These are phyloP conservation scores for Nibea coibor DNA, from an alignment of 2,113 vertebrate species.

Conservation along the genomic window DNA sequence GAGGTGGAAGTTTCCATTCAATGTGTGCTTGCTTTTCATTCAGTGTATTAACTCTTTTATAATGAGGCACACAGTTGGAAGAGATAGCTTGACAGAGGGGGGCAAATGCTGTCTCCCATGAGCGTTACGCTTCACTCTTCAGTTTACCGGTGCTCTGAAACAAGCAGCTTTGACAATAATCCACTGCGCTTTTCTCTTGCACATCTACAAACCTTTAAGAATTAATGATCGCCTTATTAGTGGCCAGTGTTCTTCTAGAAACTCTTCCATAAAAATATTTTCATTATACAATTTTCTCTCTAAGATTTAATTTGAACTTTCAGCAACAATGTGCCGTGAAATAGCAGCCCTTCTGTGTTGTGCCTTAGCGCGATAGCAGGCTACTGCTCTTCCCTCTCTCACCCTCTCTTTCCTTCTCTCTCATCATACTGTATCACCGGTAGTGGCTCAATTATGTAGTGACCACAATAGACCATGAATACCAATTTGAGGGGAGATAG, in stretches of 20 bases:
- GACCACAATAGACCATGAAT: slow-evolving; percentile 71
- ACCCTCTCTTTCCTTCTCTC: slow-evolving; percentile 25
- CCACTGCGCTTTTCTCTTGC: neutral
- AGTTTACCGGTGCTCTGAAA: slow-evolving; percentile 32
- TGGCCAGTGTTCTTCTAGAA: neutral
- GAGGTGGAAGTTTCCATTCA: slow-evolving; percentile 1
- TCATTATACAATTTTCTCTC: neutral
- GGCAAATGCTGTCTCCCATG: slow-evolving; percentile 41
- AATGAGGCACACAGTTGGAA: slow-evolving; percentile 41
- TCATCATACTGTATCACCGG: slow-evolving; percentile 52
- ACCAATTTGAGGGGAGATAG: slow-evolving; percentile 63
- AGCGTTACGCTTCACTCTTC: slow-evolving; percentile 42
- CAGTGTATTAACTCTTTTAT: slow-evolving; percentile 43
- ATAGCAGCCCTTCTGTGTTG: slow-evolving; percentile 1
- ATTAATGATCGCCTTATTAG: slow-evolving; percentile 34
- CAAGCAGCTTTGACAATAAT: slow-evolving; percentile 28
- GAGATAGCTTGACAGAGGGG: slow-evolving; percentile 36
- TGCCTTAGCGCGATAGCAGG: slow-evolving; percentile 19
- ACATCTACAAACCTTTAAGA: slow-evolving; percentile 32
- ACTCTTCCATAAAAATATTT: neutral
- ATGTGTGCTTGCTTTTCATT: slow-evolving; percentile 37
- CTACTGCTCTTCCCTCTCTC: slow-evolving; percentile 23
- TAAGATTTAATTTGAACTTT: slow-evolving; percentile 26
- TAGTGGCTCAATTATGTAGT: slow-evolving; percentile 70
- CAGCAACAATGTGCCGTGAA: slow-evolving; percentile 16